Evolutionary conservation across 2,113 vertebrate genomes (phyloP).

Genomic region (Myrmecophaga tridactyla): DNA sequence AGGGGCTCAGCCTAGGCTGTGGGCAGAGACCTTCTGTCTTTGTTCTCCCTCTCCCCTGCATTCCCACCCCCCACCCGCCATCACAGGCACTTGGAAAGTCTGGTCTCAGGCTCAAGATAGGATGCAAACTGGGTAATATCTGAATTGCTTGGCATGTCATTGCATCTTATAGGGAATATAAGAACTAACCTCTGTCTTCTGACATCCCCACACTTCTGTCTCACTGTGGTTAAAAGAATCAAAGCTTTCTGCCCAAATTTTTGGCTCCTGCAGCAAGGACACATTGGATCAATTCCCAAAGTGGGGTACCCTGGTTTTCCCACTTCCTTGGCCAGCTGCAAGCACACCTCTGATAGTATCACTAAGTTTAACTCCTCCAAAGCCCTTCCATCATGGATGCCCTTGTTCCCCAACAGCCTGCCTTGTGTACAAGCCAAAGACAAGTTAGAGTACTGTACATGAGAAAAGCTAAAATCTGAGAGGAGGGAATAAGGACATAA

Average conservation of each 20-base stretch:
- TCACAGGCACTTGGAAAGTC: background rate
- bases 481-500: background rate
- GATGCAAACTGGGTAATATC: background rate
- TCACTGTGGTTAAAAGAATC: background rate
- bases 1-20: too few relatives aligned
- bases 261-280: background rate
- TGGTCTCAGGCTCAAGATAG: background rate
- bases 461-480: background rate
- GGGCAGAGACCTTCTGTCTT: background rate
- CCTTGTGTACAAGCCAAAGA: background rate
- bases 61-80: fast-evolving
- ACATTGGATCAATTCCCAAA: background rate
- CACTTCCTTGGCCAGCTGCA: background rate
- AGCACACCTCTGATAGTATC: background rate
- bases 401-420: background rate
- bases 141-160: background rate
- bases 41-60: background rate
- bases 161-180: background rate
- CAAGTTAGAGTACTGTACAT: background rate
- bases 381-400: background rate
- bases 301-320: background rate
- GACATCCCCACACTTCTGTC: background rate
- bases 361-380: background rate
- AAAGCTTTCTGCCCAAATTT: background rate
- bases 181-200: background rate